Percentiles rank a stretch among this genome's conserved stretches.
These are phyloP conservation scores for Capromys pilorides DNA, from an alignment of 2,797 vertebrate genomes.

Conservation along the genomic window DNA sequence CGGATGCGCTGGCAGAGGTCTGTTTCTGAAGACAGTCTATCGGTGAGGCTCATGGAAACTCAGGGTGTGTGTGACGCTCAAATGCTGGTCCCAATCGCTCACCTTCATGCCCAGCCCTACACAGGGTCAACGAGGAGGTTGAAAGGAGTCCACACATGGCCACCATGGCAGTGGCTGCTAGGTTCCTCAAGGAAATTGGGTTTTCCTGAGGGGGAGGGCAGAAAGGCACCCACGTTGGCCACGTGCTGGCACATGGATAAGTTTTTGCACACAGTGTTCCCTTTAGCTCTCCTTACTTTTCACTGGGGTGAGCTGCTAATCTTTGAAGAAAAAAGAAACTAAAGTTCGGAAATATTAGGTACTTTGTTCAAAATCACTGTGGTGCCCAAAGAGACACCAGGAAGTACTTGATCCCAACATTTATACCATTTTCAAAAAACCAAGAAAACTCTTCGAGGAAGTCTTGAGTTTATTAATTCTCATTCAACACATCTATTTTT, in stretches of 20 bases:
- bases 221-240: not conserved
- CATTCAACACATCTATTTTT: not conserved
- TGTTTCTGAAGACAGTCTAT: not conserved
- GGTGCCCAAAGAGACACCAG: not conserved
- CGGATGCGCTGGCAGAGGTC: not conserved
- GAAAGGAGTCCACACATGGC: no score
- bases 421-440: not conserved
- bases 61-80: not conserved
- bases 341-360: not conserved
- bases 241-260: not conserved
- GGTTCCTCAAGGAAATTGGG: not conserved
- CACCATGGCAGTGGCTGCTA: accelerated
- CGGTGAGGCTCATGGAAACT: not conserved
- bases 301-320: not conserved
- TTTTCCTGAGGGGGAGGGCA: not conserved
- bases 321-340: not conserved
- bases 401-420: not conserved
- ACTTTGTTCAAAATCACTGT: not conserved
- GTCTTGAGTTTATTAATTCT: not conserved
- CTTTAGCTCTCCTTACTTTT: not conserved
- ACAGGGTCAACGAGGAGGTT: not conserved
- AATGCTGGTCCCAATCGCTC: not conserved
- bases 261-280: not conserved
- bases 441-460: not conserved
- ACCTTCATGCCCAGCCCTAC: not conserved